Percentiles rank a stretch among this genome's conserved stretches.
These are phyloP conservation scores for Drosophila algonquin DNA, from an alignment of 2,888 invertebrate species.

Conservation along the genomic window DNA sequence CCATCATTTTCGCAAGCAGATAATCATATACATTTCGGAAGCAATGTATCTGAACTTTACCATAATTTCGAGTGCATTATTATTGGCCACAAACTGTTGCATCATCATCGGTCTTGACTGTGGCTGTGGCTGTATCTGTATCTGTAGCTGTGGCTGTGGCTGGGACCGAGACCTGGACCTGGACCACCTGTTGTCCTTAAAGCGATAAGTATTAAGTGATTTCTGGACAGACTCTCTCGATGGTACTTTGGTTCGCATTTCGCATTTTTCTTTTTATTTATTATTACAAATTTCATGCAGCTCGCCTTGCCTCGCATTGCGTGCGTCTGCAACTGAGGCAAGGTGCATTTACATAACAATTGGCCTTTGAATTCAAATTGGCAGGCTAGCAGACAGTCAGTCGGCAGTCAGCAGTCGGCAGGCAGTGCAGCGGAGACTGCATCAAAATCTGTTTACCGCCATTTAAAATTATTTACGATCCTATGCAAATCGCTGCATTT, in stretches of 20 bases:
- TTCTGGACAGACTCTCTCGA: constrained; percentile 36
- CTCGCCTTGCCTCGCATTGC: constrained; percentile 42
- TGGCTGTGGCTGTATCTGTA: constrained; percentile 11
- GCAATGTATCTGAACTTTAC: constrained; percentile 75
- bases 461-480: constrained; percentile 68
- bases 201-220: constrained; percentile 67
- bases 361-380: constrained; percentile 68
- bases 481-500: constrained; percentile 56
- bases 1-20: constrained; percentile 66
- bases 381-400: constrained; percentile 17
- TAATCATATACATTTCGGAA: constrained; percentile 78
- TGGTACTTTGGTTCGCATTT: background rate
- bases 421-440: constrained; percentile 15
- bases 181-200: constrained; percentile 76
- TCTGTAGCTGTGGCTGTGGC: constrained; percentile 3
- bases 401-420: background rate
- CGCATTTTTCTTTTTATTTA: constrained; percentile 41
- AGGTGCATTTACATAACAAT: constrained; percentile 71
- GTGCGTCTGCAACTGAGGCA: constrained; percentile 51
- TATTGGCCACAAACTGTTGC: constrained; percentile 46
- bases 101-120: background rate
- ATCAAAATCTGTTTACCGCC: constrained; percentile 55
- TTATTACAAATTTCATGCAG: constrained; percentile 45
- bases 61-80: constrained; percentile 72
- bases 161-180: constrained; percentile 4